Evolutionary conservation across 2,113 vertebrate species (phyloP).

Genomic region (Delphinus delphis): DNA sequence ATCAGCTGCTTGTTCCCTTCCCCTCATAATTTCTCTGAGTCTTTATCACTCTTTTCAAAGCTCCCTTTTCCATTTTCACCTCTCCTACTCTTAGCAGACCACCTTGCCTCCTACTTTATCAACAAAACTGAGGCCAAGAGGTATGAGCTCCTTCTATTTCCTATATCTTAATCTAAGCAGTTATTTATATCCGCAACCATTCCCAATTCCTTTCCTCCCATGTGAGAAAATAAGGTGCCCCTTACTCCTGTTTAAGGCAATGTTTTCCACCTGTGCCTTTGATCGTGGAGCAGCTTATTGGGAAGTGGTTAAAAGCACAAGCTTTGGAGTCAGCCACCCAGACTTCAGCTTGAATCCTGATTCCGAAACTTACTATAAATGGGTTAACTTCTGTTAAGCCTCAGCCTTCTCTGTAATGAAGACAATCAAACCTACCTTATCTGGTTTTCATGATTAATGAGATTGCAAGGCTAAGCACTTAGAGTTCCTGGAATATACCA

Average conservation of each 20-base stretch:
- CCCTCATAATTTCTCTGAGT: not conserved
- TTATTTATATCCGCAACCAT: not conserved
- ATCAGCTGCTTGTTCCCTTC: not conserved
- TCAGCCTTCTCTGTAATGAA: not conserved
- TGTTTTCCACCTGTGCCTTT: not conserved
- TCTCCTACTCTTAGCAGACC: not conserved
- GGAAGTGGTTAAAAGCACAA: not conserved
- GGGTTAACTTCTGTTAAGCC: not conserved
- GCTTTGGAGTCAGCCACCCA: not conserved
- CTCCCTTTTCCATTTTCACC: not conserved
- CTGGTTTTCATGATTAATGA: not conserved
- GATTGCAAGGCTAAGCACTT: not conserved
- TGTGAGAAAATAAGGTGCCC: not conserved
- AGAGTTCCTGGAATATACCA: not conserved
- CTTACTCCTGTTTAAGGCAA: not conserved
- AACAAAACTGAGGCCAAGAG: constrained; percentile 12
- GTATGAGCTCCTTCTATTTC: not conserved
- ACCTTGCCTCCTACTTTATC: not conserved
- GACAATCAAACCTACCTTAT: not conserved
- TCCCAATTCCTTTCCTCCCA: not conserved
- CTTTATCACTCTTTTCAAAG: not conserved
- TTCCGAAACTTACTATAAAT: not conserved
- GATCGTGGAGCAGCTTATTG: not conserved
- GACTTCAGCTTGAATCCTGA: not conserved
- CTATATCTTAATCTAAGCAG: not conserved